phyloP scores from a whole-genome alignment of 2,113 vertebrate species.

The Diphyllodes magnificus region DNA sequence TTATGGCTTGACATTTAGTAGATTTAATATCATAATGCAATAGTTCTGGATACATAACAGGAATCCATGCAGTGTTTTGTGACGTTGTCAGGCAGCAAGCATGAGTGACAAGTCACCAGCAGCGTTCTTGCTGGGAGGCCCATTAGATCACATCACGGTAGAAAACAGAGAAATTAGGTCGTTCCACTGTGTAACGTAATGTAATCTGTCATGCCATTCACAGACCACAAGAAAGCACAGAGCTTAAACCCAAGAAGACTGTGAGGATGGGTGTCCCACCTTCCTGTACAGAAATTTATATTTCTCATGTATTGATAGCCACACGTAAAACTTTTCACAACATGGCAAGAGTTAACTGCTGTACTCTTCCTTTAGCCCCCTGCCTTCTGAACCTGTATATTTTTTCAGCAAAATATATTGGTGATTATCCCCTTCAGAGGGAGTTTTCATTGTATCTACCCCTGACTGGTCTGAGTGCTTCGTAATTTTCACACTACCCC shows the following conservation, averaged over 20 bases:
- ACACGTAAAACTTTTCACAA: neutral
- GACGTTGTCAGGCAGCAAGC: neutral
- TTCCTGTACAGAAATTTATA: neutral
- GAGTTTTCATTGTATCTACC: neutral
- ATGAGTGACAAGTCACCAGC: neutral
- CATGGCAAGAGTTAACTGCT: neutral
- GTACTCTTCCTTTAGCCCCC: neutral
- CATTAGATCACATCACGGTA: conserved; percentile 12
- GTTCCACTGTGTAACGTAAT: neutral
- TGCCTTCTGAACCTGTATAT: neutral
- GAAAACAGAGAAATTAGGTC: conserved; percentile 13
- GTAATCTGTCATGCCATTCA: neutral
- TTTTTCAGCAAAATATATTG: neutral
- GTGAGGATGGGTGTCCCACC: neutral
- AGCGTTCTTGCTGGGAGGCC: neutral
- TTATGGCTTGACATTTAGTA: neutral
- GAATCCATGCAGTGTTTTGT: neutral
- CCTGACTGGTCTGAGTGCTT: neutral
- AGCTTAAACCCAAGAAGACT: neutral
- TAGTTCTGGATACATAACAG: neutral
- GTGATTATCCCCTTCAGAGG: neutral
- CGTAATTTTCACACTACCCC: neutral
- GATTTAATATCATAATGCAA: neutral
- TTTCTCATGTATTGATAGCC: neutral
- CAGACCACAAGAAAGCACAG: neutral